Conservation (phyloP, 2,797 vertebrate genomes). For the Dendrocincla fuliginosa region DNA sequence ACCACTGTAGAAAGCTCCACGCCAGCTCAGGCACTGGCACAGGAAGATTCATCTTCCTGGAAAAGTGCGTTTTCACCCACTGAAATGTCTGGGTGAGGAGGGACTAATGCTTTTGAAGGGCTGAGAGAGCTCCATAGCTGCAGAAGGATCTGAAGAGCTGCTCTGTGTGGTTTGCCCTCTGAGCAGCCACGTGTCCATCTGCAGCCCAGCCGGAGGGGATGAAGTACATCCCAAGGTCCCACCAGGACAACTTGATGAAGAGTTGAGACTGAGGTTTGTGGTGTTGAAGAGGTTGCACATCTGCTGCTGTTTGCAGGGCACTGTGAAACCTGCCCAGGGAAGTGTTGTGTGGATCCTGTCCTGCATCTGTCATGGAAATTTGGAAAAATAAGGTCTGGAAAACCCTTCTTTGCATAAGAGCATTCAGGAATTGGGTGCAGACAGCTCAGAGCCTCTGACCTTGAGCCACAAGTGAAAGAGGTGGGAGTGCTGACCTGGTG, state of each 20-base stretch:
- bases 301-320: background rate
- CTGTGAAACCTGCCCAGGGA: background rate
- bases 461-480: background rate
- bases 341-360: background rate
- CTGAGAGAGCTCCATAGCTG: background rate
- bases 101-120: background rate
- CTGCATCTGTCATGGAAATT: background rate
- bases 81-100: background rate
- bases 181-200: rapidly evolving
- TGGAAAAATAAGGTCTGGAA: background rate
- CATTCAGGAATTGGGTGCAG: background rate
- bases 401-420: background rate
- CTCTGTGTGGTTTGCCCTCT: background rate
- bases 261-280: rapidly evolving
- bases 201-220: background rate
- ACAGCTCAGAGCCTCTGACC: background rate
- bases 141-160: background rate
- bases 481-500: background rate
- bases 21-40: background rate
- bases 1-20: background rate
- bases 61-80: background rate
- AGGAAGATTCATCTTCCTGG: background rate
- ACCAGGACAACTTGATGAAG: rapidly evolving
- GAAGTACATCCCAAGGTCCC: background rate
- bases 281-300: background rate